Base-by-base conservation (phyloP, 2,113 vertebrate species). In the Tetrax tetrax region DNA sequence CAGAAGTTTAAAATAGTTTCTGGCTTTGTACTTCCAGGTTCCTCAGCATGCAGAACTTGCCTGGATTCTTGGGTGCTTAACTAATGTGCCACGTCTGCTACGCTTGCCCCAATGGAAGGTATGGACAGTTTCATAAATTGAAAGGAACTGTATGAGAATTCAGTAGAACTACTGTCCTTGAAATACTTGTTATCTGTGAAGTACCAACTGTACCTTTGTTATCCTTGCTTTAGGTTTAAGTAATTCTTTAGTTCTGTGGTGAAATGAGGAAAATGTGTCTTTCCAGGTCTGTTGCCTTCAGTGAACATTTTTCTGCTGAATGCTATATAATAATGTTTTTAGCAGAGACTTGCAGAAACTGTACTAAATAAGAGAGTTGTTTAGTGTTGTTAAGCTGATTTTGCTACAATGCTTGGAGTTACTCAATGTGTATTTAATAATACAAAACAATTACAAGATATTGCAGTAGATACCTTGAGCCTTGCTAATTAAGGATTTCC, bases 81-180 rank as follows among this genome's bases (percentile, higher is more conserved):
- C 99, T 94, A 99, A 98, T 16, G 97, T 99, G 96, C 98, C 99
- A 23, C 98, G 98, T 45, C 96, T 99, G 35, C 97, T 98, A 19
- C 99, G 99, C 90, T 98, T 99, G 84, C 99, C 99, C 7, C 99
- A 99, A 59, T 99, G 99, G 99, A 99, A 99, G 99, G 99, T 99
- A 97, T 93, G 75, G 33, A 37, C 28, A 29, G 14, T 85, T 61
- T 61, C 51, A 27, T 68, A 51, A 85, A 22, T 37, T 78, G 48
- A 35, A 83, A 91, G 53, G 8, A 92, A 70, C 66, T 27, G 3
- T 9, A 2, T 75, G 43, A 31, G 15, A 80, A 64, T 88, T 83
- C 14, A 45, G 5, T 37, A 45, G 25, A 68, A 53, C 17, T 86
- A 22, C 59, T 70, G 28, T 78, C 60, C 68, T 92, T 87, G 48